phyloP scores from a whole-genome alignment of 2,113 vertebrate genomes.

The Barnardius zonarius region DNA sequence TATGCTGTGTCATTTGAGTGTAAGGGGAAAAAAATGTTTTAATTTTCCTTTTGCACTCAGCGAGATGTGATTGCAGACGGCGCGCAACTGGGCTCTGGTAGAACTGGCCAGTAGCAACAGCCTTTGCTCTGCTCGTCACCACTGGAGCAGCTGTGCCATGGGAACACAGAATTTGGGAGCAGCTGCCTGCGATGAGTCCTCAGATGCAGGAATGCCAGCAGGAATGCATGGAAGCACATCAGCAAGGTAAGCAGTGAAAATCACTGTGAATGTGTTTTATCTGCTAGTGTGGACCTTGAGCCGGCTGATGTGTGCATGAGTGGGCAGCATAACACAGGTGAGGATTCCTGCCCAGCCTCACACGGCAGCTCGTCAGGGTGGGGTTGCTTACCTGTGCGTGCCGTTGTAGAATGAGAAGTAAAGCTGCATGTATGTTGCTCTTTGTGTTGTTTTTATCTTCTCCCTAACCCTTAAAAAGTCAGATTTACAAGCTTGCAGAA shows the following conservation, averaged over 20 bases:
- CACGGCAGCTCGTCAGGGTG: rapidly evolving
- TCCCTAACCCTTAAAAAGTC: background rate
- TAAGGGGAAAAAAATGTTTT: constrained; percentile 64
- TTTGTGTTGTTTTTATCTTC: background rate
- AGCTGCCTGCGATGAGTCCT: background rate
- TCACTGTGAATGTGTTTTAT: background rate
- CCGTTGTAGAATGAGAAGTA: background rate
- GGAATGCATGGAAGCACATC: background rate
- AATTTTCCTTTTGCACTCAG: constrained; percentile 66
- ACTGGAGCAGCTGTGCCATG: background rate
- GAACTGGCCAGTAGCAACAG: constrained; percentile 9
- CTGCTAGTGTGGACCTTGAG: background rate
- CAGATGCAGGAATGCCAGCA: background rate
- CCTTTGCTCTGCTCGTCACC: background rate
- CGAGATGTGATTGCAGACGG: constrained; percentile 63
- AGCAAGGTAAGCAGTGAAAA: constrained; percentile 28
- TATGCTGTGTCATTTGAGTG: constrained; percentile 53
- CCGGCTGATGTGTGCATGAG: rapidly evolving
- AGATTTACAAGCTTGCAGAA: background rate
- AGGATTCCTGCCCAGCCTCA: background rate
- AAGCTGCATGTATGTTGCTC: background rate
- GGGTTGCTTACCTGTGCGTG: rapidly evolving
- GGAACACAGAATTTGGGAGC: background rate
- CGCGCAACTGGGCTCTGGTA: background rate
- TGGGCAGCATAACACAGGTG: background rate